These are phyloP conservation scores for Drosophila seguyi DNA, from an alignment of 1,140 invertebrate genomes.

Conservation along the genomic window DNA sequence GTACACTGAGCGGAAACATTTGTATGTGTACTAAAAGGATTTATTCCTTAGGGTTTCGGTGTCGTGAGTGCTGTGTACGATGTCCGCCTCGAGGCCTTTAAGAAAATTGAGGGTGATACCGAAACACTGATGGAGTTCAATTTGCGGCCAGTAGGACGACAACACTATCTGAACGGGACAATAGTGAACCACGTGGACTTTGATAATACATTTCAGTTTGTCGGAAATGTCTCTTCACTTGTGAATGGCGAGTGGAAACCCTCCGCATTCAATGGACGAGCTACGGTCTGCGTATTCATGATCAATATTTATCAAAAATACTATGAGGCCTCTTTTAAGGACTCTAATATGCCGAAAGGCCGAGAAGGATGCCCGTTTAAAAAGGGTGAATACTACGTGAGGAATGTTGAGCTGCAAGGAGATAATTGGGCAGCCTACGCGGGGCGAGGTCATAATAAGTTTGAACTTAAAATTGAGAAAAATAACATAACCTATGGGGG, in stretches of 20 bases:
- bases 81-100: neutral
- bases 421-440: neutral
- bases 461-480: accelerated
- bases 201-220: neutral
- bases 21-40: neutral
- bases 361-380: neutral
- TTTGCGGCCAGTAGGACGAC: neutral
- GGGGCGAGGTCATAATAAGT: neutral
- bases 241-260: neutral
- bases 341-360: neutral
- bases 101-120: neutral
- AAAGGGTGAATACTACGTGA: neutral
- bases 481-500: neutral
- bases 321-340: neutral
- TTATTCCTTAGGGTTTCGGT: neutral
- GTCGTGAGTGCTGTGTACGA: neutral
- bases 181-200: neutral
- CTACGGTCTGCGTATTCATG: neutral
- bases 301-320: neutral
- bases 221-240: accelerated
- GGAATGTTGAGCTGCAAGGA: neutral
- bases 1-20: neutral
- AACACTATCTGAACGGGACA: neutral
- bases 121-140: neutral
- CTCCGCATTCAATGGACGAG: neutral